Conservation (phyloP, 2,888 invertebrate genomes). For the Rhabditoides inermis region DNA sequence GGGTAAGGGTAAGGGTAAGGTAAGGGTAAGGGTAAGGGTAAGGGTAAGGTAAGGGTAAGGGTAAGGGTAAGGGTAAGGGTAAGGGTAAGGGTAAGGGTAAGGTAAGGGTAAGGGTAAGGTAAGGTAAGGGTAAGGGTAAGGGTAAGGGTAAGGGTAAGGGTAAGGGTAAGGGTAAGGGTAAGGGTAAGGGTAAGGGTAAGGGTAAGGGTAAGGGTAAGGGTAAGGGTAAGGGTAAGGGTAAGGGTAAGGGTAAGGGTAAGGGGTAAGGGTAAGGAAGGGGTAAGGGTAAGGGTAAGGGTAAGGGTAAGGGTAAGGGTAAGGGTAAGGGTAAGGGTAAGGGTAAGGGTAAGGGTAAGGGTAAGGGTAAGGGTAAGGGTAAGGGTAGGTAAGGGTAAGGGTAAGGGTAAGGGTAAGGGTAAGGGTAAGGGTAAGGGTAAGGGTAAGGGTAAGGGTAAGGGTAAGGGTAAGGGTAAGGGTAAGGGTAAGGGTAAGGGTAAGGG, state of each 20-base stretch:
- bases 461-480: neutral
- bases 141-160: no score
- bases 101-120: no score
- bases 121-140: no score
- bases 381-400: neutral
- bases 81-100: neutral
- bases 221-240: no score
- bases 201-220: no score
- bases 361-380: neutral
- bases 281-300: no score
- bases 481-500: neutral
- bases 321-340: no score
- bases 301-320: no score
- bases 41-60: neutral
- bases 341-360: neutral
- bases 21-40: neutral
- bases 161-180: no score
- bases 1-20: neutral
- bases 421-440: neutral
- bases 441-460: neutral
- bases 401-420: neutral
- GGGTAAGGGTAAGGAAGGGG: no score
- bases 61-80: neutral
- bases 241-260: no score
- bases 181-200: no score